Conservation (phyloP, 2,113 vertebrate species). For the Cinclus cinclus region DNA sequence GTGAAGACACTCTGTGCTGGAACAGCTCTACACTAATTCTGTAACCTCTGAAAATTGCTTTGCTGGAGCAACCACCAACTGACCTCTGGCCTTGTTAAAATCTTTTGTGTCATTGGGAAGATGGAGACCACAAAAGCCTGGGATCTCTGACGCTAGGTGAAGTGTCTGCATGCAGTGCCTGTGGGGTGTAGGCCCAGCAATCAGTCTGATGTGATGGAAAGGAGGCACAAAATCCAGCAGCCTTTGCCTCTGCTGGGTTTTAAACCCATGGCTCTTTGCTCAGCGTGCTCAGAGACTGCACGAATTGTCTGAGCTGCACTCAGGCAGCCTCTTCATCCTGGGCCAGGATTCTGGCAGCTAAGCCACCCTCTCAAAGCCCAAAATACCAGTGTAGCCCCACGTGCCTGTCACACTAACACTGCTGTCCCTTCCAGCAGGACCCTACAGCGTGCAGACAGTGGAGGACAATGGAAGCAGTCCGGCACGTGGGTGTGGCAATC, state of each 20-base stretch:
- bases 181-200: not conserved
- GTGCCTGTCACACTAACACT: accelerated
- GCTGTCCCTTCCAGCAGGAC: slow-evolving; percentile 70
- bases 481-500: slow-evolving; percentile 92
- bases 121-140: not conserved
- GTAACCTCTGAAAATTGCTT: not conserved
- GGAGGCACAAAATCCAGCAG: not conserved
- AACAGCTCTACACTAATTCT: not conserved
- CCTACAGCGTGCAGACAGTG: slow-evolving; percentile 78
- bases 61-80: not conserved
- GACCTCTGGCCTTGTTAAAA: not conserved
- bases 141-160: not conserved
- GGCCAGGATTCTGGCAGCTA: accelerated
- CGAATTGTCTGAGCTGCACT: accelerated
- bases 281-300: not conserved
- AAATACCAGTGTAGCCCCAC: accelerated
- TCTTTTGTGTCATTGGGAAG: not conserved
- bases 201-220: not conserved
- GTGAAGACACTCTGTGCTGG: not conserved
- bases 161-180: not conserved
- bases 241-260: not conserved
- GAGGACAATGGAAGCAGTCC: slow-evolving; percentile 84
- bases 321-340: not conserved
- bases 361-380: not conserved
- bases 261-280: not conserved